Evolutionary conservation across 2,113 vertebrate species (phyloP).

Genomic region (Tautogolabrus adspersus): DNA sequence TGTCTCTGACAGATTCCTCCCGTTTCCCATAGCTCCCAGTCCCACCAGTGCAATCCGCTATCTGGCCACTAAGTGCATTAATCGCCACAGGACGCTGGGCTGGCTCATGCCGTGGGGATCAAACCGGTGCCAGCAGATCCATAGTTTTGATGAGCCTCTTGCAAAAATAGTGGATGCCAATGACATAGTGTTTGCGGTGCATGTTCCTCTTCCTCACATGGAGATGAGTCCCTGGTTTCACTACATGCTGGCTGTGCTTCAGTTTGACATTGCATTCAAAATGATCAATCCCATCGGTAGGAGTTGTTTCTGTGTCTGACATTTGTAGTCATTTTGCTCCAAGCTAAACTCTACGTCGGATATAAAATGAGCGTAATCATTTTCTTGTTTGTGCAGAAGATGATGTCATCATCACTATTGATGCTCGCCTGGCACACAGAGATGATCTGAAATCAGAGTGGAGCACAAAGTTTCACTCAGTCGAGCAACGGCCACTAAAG

Average conservation of each 20-base stretch:
- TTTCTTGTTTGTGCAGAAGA: slow-evolving; percentile 40
- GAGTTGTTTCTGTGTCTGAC: slow-evolving; percentile 23
- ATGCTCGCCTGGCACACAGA: slow-evolving; percentile 43
- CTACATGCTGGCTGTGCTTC: slow-evolving; percentile 92
- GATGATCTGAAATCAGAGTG: slow-evolving; percentile 33
- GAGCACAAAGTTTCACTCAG: slow-evolving; percentile 37
- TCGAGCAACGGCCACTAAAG: slow-evolving; percentile 43
- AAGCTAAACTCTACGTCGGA: too few relatives aligned
- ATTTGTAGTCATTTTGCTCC: not conserved
- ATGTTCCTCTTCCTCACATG: slow-evolving; percentile 87
- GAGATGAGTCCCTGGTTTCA: slow-evolving; percentile 98
- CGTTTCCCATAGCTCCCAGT: slow-evolving; percentile 37
- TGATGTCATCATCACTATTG: slow-evolving; percentile 42
- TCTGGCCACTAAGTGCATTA: slow-evolving; percentile 87
- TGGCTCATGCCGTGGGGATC: slow-evolving; percentile 92
- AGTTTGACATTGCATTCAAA: slow-evolving; percentile 93
- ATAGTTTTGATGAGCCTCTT: slow-evolving; percentile 89
- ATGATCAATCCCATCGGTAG: slow-evolving; percentile 91
- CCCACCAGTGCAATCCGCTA: slow-evolving; percentile 55
- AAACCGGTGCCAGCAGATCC: slow-evolving; percentile 88
- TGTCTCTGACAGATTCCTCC: not conserved
- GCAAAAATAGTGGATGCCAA: slow-evolving; percentile 85
- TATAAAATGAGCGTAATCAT: not conserved
- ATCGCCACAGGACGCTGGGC: slow-evolving; percentile 82
- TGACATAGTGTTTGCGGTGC: slow-evolving; percentile 87